A percentile compares a stretch with the other conserved stretches of the same genome.
Conservation (phyloP, 2,113 vertebrate genomes). For the Engystomops pustulosus region DNA sequence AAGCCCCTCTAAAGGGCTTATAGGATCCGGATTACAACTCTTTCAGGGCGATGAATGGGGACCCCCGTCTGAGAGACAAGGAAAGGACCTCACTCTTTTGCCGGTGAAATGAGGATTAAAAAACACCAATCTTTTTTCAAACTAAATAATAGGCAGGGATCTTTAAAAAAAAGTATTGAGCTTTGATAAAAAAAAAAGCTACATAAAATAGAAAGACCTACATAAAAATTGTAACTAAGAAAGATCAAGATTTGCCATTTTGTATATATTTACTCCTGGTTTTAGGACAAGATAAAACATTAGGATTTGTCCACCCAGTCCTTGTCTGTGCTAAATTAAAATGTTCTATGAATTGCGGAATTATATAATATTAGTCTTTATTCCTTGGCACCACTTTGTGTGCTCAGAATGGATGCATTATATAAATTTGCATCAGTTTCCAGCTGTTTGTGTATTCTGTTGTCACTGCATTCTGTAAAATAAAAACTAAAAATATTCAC, state of each 20-base stretch:
- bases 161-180: conserved; percentile 44
- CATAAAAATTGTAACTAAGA: not conserved
- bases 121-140: conserved; percentile 57
- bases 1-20: conserved; percentile 60
- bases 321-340: too few species aligned
- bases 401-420: too few species aligned
- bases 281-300: not conserved
- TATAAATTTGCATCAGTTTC: not conserved
- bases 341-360: too few species aligned
- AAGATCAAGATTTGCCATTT: conserved; percentile 2
- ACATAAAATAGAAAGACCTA: conserved; percentile 17
- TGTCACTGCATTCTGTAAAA: too few species aligned
- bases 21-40: conserved; percentile 61
- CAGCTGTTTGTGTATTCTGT: not conserved
- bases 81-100: conserved; percentile 58
- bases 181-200: conserved; percentile 11
- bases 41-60: conserved; percentile 58
- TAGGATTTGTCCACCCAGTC: too few species aligned
- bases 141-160: conserved; percentile 53
- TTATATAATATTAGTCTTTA: not conserved
- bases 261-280: conserved; percentile 6
- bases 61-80: conserved; percentile 51
- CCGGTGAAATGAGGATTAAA: conserved; percentile 56
- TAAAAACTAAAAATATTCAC: too few species aligned
- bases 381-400: not conserved